Percentiles rank a stretch among this genome's conserved stretches.
Conservation (phyloP, 2,113 vertebrate species). For the Pontoporia blainvillei region DNA sequence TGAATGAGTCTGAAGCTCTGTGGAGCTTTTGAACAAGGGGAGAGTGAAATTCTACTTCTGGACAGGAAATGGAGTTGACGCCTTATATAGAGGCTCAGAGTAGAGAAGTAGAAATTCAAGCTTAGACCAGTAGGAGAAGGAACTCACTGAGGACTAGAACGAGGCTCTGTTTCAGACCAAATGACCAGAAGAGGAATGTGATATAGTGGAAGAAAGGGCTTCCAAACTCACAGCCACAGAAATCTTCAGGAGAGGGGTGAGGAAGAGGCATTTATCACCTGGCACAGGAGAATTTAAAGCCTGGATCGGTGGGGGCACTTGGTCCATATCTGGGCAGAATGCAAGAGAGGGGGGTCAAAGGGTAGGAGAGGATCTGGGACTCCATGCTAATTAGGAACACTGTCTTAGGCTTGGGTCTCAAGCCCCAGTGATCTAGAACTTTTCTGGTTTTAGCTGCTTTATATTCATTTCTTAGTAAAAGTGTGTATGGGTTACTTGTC, state of each 20-base stretch:
- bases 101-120: background rate
- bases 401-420: background rate
- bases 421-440: background rate
- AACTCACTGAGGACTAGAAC: background rate
- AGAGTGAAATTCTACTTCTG: background rate
- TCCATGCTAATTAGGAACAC: background rate
- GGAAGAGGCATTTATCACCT: background rate
- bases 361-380: background rate
- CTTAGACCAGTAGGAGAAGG: background rate
- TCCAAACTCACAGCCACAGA: background rate
- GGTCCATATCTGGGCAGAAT: background rate
- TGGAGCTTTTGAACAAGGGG: background rate
- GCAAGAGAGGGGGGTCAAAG: background rate
- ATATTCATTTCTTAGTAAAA: conserved; percentile 9
- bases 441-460: background rate
- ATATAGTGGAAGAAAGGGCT: background rate
- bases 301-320: background rate
- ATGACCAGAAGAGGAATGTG: background rate
- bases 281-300: background rate
- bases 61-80: background rate
- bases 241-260: background rate
- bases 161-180: background rate
- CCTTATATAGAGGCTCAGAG: background rate
- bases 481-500: background rate
- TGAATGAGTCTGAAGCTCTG: background rate